Evolutionary conservation across 1,140 invertebrate species (phyloP).

Genomic region (Eurosta solidaginis): DNA sequence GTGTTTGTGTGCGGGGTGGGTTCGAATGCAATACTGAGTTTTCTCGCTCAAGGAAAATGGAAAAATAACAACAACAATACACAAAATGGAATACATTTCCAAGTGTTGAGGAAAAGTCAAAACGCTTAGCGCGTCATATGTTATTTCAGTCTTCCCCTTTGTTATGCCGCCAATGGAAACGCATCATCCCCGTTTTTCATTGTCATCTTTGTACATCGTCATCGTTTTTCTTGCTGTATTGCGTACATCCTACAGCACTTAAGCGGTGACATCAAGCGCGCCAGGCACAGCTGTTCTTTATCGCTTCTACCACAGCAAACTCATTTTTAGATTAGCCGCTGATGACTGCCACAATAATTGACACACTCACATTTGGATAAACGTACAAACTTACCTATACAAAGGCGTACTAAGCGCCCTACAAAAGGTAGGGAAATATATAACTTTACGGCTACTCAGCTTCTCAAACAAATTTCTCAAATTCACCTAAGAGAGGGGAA

Average conservation of each 20-base stretch:
- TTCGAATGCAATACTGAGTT: neutral
- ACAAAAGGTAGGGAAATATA: no score
- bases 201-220: neutral
- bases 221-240: neutral
- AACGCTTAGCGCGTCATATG: neutral
- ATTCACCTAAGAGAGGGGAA: no score
- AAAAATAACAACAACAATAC: neutral
- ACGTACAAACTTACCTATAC: neutral
- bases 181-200: neutral
- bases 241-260: neutral
- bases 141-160: neutral
- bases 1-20: neutral
- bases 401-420: no score
- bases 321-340: neutral
- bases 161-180: neutral
- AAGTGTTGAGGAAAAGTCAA: neutral
- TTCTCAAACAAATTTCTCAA: no score
- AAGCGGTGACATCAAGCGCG: neutral
- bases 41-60: neutral
- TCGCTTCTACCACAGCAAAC: conserved; percentile 31
- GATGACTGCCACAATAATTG: conserved; percentile 15
- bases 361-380: neutral
- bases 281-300: neutral
- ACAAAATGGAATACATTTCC: neutral
- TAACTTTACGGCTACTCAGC: no score